Evolutionary conservation across 2,113 vertebrate genomes (phyloP).

Genomic region (Mastomys coucha): DNA sequence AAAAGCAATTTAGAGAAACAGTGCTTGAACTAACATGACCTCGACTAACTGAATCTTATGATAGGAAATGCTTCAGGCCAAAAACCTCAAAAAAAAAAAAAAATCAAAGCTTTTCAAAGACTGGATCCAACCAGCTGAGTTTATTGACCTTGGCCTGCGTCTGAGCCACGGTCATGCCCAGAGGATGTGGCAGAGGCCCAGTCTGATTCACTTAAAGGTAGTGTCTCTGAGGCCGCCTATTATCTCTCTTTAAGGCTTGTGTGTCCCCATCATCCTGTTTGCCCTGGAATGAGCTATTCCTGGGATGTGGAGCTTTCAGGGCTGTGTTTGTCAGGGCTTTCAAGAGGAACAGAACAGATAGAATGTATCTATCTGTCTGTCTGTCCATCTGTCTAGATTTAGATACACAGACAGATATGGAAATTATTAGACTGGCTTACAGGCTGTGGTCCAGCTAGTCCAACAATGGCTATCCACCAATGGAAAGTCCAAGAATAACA

Average conservation of each 20-base stretch:
- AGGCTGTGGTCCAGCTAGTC: background rate
- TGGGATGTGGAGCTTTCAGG: background rate
- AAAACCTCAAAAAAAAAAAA: slow-evolving; percentile 61
- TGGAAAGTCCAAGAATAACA: background rate
- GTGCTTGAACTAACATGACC: slow-evolving; percentile 50
- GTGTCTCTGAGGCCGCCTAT: slow-evolving; percentile 40
- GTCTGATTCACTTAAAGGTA: slow-evolving; percentile 1
- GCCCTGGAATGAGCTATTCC: background rate
- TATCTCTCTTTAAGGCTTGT: background rate
- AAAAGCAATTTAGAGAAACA: slow-evolving; percentile 70
- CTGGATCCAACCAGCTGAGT: slow-evolving; percentile 48
- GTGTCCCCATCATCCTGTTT: background rate
- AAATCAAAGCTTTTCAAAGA: slow-evolving; percentile 75
- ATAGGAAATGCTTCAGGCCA: slow-evolving; percentile 70
- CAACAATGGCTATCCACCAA: background rate
- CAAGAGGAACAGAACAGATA: background rate
- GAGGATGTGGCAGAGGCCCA: slow-evolving; percentile 53
- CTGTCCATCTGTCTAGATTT: background rate
- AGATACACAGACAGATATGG: too few relatives aligned
- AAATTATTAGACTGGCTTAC: background rate
- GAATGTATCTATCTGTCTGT: background rate
- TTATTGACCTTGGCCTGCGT: slow-evolving; percentile 62
- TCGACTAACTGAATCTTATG: slow-evolving; percentile 68
- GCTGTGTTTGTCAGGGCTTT: background rate
- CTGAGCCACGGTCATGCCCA: slow-evolving; percentile 15